A percentile compares a stretch with the other conserved stretches of the same genome.
These are phyloP conservation scores for Drosophila teissieri DNA, from an alignment of 1,140 invertebrate genomes.

Conservation along the genomic window DNA sequence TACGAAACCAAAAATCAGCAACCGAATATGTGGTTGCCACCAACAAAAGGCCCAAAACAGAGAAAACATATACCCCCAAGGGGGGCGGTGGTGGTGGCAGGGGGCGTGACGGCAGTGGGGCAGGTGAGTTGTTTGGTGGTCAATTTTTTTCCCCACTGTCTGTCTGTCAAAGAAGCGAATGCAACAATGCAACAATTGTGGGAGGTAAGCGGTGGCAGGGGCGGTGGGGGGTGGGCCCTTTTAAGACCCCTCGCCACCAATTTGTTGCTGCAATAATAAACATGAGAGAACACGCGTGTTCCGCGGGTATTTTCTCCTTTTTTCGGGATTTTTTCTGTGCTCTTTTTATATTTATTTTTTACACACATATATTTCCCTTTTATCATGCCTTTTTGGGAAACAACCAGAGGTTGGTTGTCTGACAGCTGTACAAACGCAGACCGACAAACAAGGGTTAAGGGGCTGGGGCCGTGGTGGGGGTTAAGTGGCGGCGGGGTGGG, in stretches of 20 bases:
- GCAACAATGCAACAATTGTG: slow-evolving; percentile 47
- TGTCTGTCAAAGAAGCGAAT: slow-evolving; percentile 38
- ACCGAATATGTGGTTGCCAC: slow-evolving; percentile 82
- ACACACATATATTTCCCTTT: slow-evolving; percentile 7
- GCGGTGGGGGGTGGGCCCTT: background rate
- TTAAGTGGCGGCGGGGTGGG: background rate
- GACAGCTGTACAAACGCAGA: slow-evolving; percentile 76
- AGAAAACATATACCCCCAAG: slow-evolving; percentile 29
- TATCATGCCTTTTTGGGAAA: slow-evolving; percentile 21
- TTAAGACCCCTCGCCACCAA: slow-evolving; percentile 2
- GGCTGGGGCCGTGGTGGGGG: background rate
- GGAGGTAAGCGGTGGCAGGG: background rate
- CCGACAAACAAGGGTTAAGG: slow-evolving; percentile 51
- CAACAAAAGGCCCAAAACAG: slow-evolving; percentile 79
- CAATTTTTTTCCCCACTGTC: slow-evolving; percentile 40
- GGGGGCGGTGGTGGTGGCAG: no score
- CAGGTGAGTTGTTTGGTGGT: slow-evolving; percentile 74
- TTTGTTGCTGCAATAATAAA: slow-evolving; percentile 66
- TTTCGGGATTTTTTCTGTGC: slow-evolving; percentile 1
- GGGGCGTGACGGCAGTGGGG: background rate
- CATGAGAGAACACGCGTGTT: slow-evolving; percentile 69
- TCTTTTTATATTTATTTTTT: slow-evolving; percentile 14
- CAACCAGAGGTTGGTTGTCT: slow-evolving; percentile 48
- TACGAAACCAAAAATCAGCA: slow-evolving; percentile 84
- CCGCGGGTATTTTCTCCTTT: slow-evolving; percentile 3